Base-by-base conservation (phyloP, 1,140 invertebrate genomes). In the Planococcus citri region DNA sequence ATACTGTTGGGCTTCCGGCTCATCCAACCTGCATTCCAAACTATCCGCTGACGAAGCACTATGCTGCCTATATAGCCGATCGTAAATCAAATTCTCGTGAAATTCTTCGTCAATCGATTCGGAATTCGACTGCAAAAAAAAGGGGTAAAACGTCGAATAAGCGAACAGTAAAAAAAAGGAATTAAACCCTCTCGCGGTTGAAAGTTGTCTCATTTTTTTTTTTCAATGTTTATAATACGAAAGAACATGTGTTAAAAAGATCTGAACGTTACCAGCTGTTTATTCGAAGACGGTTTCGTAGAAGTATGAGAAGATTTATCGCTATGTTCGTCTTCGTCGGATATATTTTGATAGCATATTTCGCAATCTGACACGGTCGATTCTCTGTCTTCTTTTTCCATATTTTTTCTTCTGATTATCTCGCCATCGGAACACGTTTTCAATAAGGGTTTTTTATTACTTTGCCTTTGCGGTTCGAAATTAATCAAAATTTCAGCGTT, bases 391-490 rank as follows among this genome's bases (percentile, higher is more conserved):
- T 73, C 74, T 60, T 71, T 70, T 12, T 70, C 72, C 69, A 60
- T 33, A n/a, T 61, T 71, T 41, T 85, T 83, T 74, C 88, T 86
- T 37, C 87, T 77, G 68, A 88, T 78, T 70, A 91, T 90, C 78
- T 91, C 87, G 1, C 89, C 88, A 76, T 91, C 89, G 0, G 88
- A 91, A 29, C 88, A 78, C 0, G 89, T 90, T 80, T 92, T 92
- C 57, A 86, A 84, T 37, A 91, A 77, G n/a, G 83, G 78, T 74
- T 85, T 80, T 74, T 84, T 83, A 75, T 82, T 81, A 74, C 79
- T 73, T 64, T 80, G 78, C 27, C 78, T 75, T 27, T 70, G 58
- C 22, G 75, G 75, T 78, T 92, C 89, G 76, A 91, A 92, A 77
- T 91, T 88, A 72, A 92, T 92, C 61, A 92, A 86, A 70, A 92